phyloP scores from a whole-genome alignment of 2,888 invertebrate species.

The Phasia obesa region DNA sequence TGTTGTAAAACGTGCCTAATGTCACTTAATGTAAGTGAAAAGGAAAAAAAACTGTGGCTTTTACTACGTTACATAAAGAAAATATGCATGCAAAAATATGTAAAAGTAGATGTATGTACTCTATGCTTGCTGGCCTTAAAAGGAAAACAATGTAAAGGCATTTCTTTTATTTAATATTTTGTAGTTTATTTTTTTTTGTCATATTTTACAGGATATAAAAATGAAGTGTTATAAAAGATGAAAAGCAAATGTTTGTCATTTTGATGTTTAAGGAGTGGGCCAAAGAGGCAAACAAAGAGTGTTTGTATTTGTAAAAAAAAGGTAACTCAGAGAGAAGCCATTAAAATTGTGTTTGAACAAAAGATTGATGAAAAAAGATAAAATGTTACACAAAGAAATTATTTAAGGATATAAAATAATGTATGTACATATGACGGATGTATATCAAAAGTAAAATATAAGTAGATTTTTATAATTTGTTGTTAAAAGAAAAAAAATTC shows the following conservation, averaged over 20 bases:
- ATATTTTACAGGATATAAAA: conserved; percentile 57
- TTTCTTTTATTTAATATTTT: conserved; percentile 48
- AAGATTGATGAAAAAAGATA: conserved; percentile 59
- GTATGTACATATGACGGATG: conserved; percentile 23
- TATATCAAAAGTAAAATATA: conserved; percentile 20
- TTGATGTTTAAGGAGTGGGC: conserved; percentile 21
- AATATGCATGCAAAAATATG: conserved; percentile 60
- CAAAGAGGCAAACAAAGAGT: background rate
- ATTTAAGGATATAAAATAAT: conserved; percentile 44
- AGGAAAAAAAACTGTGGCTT: conserved; percentile 21
- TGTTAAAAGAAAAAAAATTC: background rate
- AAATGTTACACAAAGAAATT: conserved; percentile 35
- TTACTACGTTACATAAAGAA: conserved; percentile 25
- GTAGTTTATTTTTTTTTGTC: conserved; percentile 30
- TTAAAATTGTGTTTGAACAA: conserved; percentile 55
- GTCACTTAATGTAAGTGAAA: conserved; percentile 59
- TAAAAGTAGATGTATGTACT: too few species aligned
- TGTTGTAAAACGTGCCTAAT: conserved; percentile 71
- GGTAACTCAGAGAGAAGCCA: conserved; percentile 33
- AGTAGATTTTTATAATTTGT: background rate
- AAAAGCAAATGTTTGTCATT: conserved; percentile 26
- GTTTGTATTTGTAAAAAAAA: conserved; percentile 14
- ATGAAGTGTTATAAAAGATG: conserved; percentile 38
- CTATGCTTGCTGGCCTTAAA: conserved; percentile 49
- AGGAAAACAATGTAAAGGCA: conserved; percentile 69